Evolutionary conservation across 2,888 invertebrate genomes (phyloP), one percentile per base, ranked within the genome.

Genomic region (Odontocolon sp.): DNA sequence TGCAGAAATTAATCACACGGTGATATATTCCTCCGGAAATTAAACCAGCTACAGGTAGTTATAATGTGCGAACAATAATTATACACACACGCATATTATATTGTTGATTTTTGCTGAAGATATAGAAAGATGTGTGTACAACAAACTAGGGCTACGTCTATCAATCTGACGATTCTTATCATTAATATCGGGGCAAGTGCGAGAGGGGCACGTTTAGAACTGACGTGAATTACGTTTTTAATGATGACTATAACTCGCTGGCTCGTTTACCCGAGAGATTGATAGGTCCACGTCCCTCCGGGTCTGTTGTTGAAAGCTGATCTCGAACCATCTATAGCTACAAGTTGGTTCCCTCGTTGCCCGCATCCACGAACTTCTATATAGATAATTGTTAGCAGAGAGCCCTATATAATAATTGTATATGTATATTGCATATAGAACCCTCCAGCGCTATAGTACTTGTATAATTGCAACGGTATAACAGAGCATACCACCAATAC

Each of bases 181-280:
- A 33, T 63, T 63, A 63, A 47, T 63, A 47, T 14, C 36, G 33
- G 4, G 23, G 3, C 4, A 21, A 45, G n/a, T 33, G 31, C 31
- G 21, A n/a, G 36, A 11, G 21, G 14, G 2, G 1, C 14, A 21
- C 33, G 16, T 63, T 23, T 1, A 3, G 31, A 23, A 31, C 40
- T 11, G 47, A 63, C 45, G 63, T 63, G 3, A 47, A 63, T 47
- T 45, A 36, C 42, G 9, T 36, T 47, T 63, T 47, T 47, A 63
- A 63, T 47, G 4, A 47, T 33, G 11, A 47, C 33, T 47, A 14
- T 14, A 63, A 11, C 33, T 14, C 36, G 23, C 16, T 6, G 14
- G 8, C 5, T 33, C 31, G 33, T 45, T 16, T 8, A 16, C 0
- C 23, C 5, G 23, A 21, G 6, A 63, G 33, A 63, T 63, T 47